A percentile compares a stretch with the other conserved stretches of the same genome.
Conservation (phyloP, 2,113 vertebrate species). For the Balaeniceps rex region DNA sequence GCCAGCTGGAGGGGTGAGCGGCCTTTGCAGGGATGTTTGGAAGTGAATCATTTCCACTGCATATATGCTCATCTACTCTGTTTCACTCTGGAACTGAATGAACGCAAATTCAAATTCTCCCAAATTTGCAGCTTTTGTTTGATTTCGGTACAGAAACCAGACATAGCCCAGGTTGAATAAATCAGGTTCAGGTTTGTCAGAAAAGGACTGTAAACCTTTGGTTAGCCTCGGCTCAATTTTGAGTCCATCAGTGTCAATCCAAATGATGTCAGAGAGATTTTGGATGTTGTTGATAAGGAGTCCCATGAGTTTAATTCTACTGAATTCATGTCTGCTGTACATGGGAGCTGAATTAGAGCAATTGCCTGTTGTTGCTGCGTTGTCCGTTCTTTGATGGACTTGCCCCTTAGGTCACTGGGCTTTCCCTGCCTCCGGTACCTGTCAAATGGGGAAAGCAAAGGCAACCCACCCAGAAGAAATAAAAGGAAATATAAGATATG, state of each 20-base stretch:
- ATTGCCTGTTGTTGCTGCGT: fast-evolving
- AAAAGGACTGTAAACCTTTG: neutral
- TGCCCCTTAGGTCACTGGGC: neutral
- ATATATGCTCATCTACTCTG: neutral
- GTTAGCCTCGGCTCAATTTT: neutral
- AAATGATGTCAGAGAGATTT: neutral
- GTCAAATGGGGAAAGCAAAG: neutral
- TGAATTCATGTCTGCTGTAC: neutral
- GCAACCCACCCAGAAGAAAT: neutral
- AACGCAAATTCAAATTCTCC: neutral
- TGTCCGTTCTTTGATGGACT: neutral
- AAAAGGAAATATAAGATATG: neutral
- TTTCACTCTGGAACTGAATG: neutral
- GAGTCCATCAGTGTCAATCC: neutral
- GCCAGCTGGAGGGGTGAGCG: neutral
- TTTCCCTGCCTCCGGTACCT: neutral
- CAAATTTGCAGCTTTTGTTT: neutral
- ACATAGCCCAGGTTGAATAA: neutral
- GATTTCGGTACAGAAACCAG: neutral
- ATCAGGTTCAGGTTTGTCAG: neutral
- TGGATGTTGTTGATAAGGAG: neutral
- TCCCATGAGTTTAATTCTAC: neutral
- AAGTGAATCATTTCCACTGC: neutral
- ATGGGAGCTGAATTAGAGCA: neutral
- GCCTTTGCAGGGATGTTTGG: neutral